Percentiles rank a stretch among this genome's conserved stretches.
These are phyloP conservation scores for Chelonia mydas DNA, from an alignment of 2,797 vertebrate genomes.

Conservation along the genomic window DNA sequence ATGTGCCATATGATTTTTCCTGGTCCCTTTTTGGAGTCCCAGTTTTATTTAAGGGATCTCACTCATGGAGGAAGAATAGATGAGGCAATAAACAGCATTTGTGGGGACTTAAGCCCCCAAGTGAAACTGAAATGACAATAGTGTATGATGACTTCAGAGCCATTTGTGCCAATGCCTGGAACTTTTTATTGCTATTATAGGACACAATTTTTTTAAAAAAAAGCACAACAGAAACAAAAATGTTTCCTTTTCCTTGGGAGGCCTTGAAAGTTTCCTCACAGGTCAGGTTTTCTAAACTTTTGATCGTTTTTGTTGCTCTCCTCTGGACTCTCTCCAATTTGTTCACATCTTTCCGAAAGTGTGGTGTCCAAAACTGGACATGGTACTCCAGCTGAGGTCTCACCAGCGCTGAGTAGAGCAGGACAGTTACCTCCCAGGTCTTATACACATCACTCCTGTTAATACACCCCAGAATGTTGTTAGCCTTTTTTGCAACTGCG, in stretches of 20 bases:
- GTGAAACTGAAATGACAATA: neutral
- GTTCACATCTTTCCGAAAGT: neutral
- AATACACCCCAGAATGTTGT: neutral
- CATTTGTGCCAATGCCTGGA: rapidly evolving
- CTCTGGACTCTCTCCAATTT: neutral
- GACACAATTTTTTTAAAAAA: neutral
- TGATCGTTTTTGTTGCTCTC: neutral
- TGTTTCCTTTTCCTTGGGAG: neutral
- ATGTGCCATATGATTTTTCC: neutral
- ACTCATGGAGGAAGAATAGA: neutral
- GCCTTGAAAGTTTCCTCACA: neutral
- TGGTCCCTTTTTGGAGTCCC: neutral
- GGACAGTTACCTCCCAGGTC: neutral
- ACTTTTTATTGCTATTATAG: neutral
- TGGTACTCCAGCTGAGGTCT: neutral
- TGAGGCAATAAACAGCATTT: neutral
- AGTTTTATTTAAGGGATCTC: neutral
- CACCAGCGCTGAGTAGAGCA: neutral
- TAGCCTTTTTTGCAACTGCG: neutral
- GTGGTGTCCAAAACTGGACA: neutral
- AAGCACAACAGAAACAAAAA: neutral
- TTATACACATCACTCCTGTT: neutral
- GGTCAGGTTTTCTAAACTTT: neutral
- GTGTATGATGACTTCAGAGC: neutral
- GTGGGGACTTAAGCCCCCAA: neutral